Base-by-base conservation (phyloP, 92 coral and sea anemone species). In the Parazoanthus atlanticus region DNA sequence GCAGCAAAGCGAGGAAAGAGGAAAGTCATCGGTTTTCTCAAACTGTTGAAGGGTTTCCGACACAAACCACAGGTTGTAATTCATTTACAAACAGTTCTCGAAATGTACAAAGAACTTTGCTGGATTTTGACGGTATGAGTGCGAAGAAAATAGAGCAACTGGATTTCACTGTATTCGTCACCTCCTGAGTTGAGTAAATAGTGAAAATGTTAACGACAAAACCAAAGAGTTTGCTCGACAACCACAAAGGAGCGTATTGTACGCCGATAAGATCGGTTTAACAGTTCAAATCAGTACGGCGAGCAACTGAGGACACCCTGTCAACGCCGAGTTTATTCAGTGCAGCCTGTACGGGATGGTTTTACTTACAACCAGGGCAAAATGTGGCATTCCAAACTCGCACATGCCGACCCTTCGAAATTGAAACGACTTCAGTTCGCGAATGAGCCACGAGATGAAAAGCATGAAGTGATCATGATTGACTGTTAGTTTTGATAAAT, bases 121-220 rank as follows among this genome's bases (percentile, higher is more conserved):
- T 84, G 29, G 79, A 84, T 43, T 70, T 67, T 11, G 87, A 71
- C 32, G 87, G 87, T 66, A 84, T 84, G 87, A 67, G 77, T 46
- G 38, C 78, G 6, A 19, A 15, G 36, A 70, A 72, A 19, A 84
- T 84, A 41, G 87, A 71, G 21, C 46, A 30, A 70, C 58, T 70
- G 66, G 87, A 84, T n/a, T 84, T 84, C 65, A 23, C 78, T 5
- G 87, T 84, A 46, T 84, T 84, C 40, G 78, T 84, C n/a, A 70
- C 87, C 12, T 70, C 87, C 17, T 84, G 74, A 67, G 26, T 8
- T 9, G 66, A 78, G 25, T n/a, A 33, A 36, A 13, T 4, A 6
- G 8, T 78, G 66, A 25, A 43, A 78, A 30, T 23, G 28, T 13
- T 30, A n/a, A 32, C n/a, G 28, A 33, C 36, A n/a, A 10, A 75